Percentiles rank a stretch among this genome's conserved stretches.
Conservation (phyloP, 2,888 invertebrate species). For the Perizoma affinitatum region DNA sequence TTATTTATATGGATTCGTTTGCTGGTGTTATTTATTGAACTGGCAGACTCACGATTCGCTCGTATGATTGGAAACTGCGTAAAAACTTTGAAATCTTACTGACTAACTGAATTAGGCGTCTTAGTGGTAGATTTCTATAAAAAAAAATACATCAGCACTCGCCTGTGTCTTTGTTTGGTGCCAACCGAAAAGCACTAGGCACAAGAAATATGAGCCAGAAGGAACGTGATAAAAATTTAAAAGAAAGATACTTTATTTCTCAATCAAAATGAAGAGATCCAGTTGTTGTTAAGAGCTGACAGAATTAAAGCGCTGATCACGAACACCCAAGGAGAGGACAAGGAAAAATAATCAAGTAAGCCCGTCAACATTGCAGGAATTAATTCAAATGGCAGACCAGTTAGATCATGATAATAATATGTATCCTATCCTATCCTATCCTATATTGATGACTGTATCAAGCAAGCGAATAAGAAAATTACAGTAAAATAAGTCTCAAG, state of each 20-base stretch:
- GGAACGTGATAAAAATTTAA: too few relatives aligned
- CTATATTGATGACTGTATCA: too few relatives aligned
- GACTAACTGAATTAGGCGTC: background rate
- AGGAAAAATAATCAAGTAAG: slow-evolving; percentile 25
- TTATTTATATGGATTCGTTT: slow-evolving; percentile 21
- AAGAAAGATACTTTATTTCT: too few relatives aligned
- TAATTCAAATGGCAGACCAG: slow-evolving; percentile 7
- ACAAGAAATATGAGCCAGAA: too few relatives aligned
- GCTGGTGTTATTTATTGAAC: slow-evolving; percentile 14
- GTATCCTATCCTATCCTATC: too few relatives aligned
- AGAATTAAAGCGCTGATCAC: slow-evolving; percentile 21
- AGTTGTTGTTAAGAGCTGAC: slow-evolving; percentile 2
- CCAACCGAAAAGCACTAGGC: too few relatives aligned
- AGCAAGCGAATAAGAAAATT: background rate
- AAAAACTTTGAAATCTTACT: background rate
- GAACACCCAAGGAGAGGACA: slow-evolving; percentile 21
- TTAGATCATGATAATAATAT: too few relatives aligned
- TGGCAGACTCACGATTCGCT: background rate
- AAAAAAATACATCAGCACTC: too few relatives aligned
- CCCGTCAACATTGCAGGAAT: slow-evolving; percentile 15
- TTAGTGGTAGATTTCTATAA: too few relatives aligned
- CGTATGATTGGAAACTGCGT: background rate
- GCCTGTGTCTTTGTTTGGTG: too few relatives aligned
- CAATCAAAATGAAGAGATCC: background rate
- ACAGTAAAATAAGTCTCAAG: background rate